Conservation (phyloP, 2,797 vertebrate species). For the Sebastes iracundus region DNA sequence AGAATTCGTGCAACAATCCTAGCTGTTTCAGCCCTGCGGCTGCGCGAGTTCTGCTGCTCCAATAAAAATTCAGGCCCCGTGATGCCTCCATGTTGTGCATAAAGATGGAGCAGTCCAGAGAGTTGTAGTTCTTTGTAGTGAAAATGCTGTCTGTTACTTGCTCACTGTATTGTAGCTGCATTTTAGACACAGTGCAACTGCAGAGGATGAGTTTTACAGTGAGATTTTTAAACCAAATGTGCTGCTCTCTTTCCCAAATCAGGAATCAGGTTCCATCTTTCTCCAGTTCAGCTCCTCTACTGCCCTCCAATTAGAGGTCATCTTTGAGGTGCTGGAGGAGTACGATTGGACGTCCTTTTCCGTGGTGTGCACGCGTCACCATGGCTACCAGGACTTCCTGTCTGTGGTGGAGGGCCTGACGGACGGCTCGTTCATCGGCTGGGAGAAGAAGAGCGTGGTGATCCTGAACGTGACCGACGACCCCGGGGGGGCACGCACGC, state of each 20-base stretch:
- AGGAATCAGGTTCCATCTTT: slow-evolving; percentile 96
- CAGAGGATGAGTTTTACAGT: slow-evolving; percentile 14
- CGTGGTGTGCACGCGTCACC: slow-evolving; percentile 92
- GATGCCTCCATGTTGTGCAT: slow-evolving; percentile 63
- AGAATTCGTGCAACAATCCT: slow-evolving; percentile 66
- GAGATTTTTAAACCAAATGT: slow-evolving; percentile 56
- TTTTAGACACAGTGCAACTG: slow-evolving; percentile 17
- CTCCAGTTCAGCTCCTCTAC: slow-evolving; percentile 95
- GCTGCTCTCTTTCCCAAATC: slow-evolving; percentile 72
- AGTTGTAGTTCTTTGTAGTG: slow-evolving; percentile 59
- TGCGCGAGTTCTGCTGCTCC: slow-evolving; percentile 55
- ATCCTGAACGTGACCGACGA: slow-evolving; percentile 92
- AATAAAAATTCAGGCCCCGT: slow-evolving; percentile 66
- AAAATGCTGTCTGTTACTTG: slow-evolving; percentile 27
- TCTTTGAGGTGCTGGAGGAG: slow-evolving; percentile 96
- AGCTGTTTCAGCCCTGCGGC: slow-evolving; percentile 69
- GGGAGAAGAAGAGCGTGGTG: slow-evolving; percentile 95
- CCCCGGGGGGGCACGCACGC: slow-evolving; percentile 86
- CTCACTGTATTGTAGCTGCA: slow-evolving; percentile 9
- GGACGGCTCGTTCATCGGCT: slow-evolving; percentile 94
- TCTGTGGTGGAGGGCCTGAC: slow-evolving; percentile 94
- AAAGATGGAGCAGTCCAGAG: slow-evolving; percentile 59
- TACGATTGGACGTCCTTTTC: slow-evolving; percentile 97
- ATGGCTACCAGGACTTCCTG: slow-evolving; percentile 94
- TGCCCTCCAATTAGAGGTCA: slow-evolving; percentile 92